Evolutionary conservation across 1,140 invertebrate species (phyloP), one percentile per base, ranked within the genome.

Genomic region (Penaeus chinensis): DNA sequence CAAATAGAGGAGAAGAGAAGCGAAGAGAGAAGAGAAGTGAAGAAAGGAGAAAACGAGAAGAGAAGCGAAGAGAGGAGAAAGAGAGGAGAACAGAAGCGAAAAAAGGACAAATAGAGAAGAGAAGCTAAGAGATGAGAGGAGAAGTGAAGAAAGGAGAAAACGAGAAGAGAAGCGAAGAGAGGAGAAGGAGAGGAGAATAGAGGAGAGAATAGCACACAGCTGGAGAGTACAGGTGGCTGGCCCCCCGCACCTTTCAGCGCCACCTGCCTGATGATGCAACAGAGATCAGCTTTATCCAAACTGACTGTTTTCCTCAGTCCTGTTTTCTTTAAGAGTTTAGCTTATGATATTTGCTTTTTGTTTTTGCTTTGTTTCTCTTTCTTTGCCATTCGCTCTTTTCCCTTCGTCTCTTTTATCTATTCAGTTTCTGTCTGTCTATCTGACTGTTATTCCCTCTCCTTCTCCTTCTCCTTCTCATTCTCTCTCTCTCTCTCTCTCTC

Each of bases 351-450:
- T 77, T 22, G 42, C 32, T 77, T 37, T 24, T 22, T 77, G 20
- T 42, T 77, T 18, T 11, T 77, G 1, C 27, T 8, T 24, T 42
- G 18, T 77, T 54, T 42, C 32, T 18, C 76, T 37, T 22, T 42
- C 32, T 11, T 24, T 47, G 19, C 2, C 32, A 32, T 32, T 32
- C 32, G 32, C 32, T 32, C 32, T 32, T 32, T 32, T 32, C 32
- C 2, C 74, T 77, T 47, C 54, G 32, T 77, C 27, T 32, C 27
- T 77, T 47, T 77, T 54, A 47, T 27, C 37, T 54, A 47, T 54
- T 77, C 32, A 13, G 37, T 42, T 54, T 77, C 76, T 77, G 22
- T 77, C 27, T 77, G 37, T 77, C 27, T 77, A n/a, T 74, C 69
- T n/a, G 42, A 19, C 71, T n/a, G 27, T 3, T 24, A 13, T 76